Evolutionary conservation across 2,888 invertebrate genomes (phyloP).

Genomic region (Smittia sp.): DNA sequence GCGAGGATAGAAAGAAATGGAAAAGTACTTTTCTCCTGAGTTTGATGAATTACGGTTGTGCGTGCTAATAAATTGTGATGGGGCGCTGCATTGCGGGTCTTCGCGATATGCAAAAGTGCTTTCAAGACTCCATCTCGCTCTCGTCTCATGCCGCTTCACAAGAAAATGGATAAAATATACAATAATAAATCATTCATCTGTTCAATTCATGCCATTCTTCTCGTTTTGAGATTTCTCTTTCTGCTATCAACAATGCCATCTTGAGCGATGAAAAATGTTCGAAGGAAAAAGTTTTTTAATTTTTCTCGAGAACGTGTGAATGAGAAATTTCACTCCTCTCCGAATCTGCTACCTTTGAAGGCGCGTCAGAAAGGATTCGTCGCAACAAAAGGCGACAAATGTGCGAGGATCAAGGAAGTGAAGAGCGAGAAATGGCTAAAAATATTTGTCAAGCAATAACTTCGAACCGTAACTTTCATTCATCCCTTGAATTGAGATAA

Average conservation of each 20-base stretch:
- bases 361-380: background rate
- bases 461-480: background rate
- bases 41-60: slow-evolving; percentile 41
- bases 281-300: slow-evolving; percentile 4
- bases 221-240: background rate
- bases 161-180: slow-evolving; percentile 25
- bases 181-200: slow-evolving; percentile 39
- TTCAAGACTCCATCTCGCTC: no score
- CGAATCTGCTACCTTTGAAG: background rate
- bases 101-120: slow-evolving; percentile 7
- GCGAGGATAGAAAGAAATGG: slow-evolving; percentile 27
- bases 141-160: background rate
- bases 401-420: no score
- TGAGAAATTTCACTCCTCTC: background rate
- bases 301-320: slow-evolving; percentile 1
- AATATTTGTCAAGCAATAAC: slow-evolving; percentile 37
- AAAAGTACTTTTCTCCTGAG: slow-evolving; percentile 33
- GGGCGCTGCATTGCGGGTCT: background rate
- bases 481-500: background rate
- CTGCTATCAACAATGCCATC: slow-evolving; percentile 13
- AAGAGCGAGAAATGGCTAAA: slow-evolving; percentile 11
- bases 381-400: background rate
- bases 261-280: background rate
- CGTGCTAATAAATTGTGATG: slow-evolving; percentile 39
- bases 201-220: background rate